These are phyloP conservation scores for Dendrocopos noguchii DNA, from an alignment of 2,113 vertebrate species.

Conservation along the genomic window DNA sequence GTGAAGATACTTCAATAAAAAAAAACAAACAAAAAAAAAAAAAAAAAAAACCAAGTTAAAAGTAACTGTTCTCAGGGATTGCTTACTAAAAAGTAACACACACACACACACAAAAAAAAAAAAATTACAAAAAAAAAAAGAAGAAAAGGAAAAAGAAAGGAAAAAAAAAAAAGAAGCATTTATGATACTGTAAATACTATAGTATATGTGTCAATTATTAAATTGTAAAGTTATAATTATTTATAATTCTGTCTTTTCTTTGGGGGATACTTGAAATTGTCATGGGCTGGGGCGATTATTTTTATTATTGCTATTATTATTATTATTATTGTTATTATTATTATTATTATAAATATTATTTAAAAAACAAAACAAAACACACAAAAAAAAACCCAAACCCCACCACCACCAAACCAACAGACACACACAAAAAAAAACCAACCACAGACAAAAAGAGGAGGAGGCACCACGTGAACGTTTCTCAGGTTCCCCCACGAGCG, in stretches of 20 bases:
- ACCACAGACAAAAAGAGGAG: conserved; percentile 70
- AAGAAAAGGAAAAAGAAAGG: conserved; percentile 15
- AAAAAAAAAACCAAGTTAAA: conserved; percentile 63
- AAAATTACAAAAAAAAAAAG: neutral
- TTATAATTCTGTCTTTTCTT: conserved; percentile 93
- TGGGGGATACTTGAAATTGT: conserved; percentile 92
- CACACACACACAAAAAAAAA: neutral
- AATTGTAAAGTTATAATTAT: conserved; percentile 99
- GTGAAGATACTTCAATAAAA: conserved; percentile 78
- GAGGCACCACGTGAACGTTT: conserved; percentile 81
- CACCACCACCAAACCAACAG: neutral
- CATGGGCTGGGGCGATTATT: conserved; percentile 83
- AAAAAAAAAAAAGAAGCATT: conserved; percentile 84
- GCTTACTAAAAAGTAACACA: conserved; percentile 93
- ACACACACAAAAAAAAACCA: neutral
- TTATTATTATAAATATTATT: conserved; percentile 66
- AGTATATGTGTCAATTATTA: conserved; percentile 97
- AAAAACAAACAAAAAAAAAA: neutral
- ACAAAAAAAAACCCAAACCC: neutral
- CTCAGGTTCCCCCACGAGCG: conserved; percentile 90
- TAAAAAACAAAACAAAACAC: neutral
- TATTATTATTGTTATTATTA: conserved; percentile 64
- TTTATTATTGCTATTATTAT: conserved; percentile 70
- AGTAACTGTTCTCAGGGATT: conserved; percentile 97
- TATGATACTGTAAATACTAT: conserved; percentile 98